phyloP scores from a whole-genome alignment of 2,888 invertebrate species.

The Anticlea derivata region DNA sequence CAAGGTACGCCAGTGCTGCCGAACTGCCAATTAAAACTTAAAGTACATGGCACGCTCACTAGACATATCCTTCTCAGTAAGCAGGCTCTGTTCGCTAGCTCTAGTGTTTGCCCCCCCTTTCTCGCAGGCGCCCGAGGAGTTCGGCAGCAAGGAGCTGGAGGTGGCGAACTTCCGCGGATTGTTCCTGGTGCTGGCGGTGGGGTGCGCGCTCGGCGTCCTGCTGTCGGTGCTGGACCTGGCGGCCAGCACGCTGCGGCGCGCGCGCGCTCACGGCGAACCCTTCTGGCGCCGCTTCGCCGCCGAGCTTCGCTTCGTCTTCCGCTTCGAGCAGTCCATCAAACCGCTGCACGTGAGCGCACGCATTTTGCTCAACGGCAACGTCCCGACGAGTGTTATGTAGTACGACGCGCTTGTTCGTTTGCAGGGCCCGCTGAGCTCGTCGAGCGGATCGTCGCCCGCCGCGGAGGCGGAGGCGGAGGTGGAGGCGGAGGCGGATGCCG shows the following conservation, averaged over 20 bases:
- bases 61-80: no score
- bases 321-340: slow-evolving; percentile 65
- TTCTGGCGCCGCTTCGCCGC: slow-evolving; percentile 54
- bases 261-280: slow-evolving; percentile 44
- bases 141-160: slow-evolving; percentile 68
- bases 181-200: slow-evolving; percentile 89
- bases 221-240: slow-evolving; percentile 86
- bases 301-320: slow-evolving; percentile 73
- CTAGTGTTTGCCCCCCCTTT: no score
- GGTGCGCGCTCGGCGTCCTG: slow-evolving; percentile 85
- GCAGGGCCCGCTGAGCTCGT: slow-evolving; percentile 50
- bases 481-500: slow-evolving; percentile 26
- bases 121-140: slow-evolving; percentile 57
- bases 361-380: no score
- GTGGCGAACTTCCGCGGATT: slow-evolving; percentile 92
- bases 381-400: no score
- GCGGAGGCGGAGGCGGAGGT: slow-evolving; percentile 26
- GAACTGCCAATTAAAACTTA: no score
- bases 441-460: slow-evolving; percentile 35
- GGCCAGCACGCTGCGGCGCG: slow-evolving; percentile 54
- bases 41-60: no score
- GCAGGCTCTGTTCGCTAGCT: no score
- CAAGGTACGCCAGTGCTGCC: no score
- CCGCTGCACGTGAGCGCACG: slow-evolving; percentile 54
- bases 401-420: not conserved